Conservation (phyloP, 2,113 vertebrate species). For the Dasyprocta punctata region DNA sequence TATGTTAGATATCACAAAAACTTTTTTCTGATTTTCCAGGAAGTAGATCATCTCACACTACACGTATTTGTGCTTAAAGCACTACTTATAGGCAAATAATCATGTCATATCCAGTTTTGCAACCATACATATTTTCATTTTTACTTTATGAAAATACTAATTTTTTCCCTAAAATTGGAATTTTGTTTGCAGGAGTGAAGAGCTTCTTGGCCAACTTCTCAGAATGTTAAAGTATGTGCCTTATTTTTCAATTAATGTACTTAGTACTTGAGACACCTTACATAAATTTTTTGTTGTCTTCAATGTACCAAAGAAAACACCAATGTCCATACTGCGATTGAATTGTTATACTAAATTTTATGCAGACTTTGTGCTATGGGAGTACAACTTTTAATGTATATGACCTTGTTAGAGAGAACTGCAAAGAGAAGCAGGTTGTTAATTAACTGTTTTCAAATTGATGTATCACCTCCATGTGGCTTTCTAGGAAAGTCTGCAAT, state of each 20-base stretch:
- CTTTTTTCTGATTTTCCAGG: background rate
- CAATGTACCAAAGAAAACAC: conserved; percentile 21
- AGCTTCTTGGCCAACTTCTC: background rate
- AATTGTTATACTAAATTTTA: conserved; percentile 37
- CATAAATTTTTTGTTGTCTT: conserved; percentile 2
- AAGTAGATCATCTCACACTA: background rate
- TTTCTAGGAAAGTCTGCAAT: conserved; percentile 49
- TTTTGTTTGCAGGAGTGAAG: background rate
- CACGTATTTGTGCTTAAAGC: background rate
- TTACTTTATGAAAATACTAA: background rate
- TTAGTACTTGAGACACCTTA: background rate
- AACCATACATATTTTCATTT: background rate
- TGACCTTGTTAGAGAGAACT: conserved; percentile 55
- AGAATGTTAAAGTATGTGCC: background rate
- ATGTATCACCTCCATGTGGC: conserved; percentile 60
- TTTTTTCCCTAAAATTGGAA: background rate
- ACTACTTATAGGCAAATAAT: background rate
- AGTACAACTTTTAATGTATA: background rate
- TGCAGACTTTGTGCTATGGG: background rate
- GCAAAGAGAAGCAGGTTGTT: conserved; percentile 39
- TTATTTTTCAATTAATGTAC: background rate
- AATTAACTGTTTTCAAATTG: conserved; percentile 71
- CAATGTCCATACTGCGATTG: background rate
- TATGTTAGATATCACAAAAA: background rate
- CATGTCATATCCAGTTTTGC: background rate